Base-by-base conservation (phyloP, 2,797 vertebrate species). In the Sebastes trivittatus region DNA sequence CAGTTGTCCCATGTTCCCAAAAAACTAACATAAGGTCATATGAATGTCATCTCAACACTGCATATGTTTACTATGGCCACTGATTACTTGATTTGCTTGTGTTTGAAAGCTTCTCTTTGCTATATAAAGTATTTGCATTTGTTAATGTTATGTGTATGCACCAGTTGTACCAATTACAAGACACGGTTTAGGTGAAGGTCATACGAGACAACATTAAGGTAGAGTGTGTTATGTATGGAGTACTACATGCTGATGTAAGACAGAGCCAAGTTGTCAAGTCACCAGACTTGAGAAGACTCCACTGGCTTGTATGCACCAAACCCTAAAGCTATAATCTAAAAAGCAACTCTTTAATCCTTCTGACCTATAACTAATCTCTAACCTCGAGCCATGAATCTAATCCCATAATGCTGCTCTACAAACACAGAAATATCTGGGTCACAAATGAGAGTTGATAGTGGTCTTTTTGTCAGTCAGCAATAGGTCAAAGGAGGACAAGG, bases 291-390 rank as follows among this genome's bases (percentile, higher is more conserved):
- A 72, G 30, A 36, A 70, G 54, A 72, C 62, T 83, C 52, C 20
- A 18, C 11, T 36, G 27, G 42, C n/a, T 61, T 66, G 6, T 6
- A 30, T 2, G 34, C 27, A 67, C 54, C 34, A 54, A n/a, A 5
- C n/a, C 23, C 29, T 2, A 4, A 25, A 64, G 65, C 74, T 65
- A 46, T 29, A 82, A 74, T 49, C 29, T 74, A 67, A 84, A 84
- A 83, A 61, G 52, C n/a, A 32, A 56, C 16, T 22, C 5, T 25
- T 46, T 78, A 76, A 89, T 85, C 72, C 62, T 85, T 62, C 66
- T 56, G 55, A 80, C 54, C 76, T 60, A 71, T 80, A 55, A 70
- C 67, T 80, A 84, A 80, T 77, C 42, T 74, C 77, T 54, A 64
- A 66, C 85, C 77, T 75, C 59, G 30, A 75, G 71, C 72, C 62